phyloP scores from a whole-genome alignment of 1,140 invertebrate species.

The Heliconius congener region DNA sequence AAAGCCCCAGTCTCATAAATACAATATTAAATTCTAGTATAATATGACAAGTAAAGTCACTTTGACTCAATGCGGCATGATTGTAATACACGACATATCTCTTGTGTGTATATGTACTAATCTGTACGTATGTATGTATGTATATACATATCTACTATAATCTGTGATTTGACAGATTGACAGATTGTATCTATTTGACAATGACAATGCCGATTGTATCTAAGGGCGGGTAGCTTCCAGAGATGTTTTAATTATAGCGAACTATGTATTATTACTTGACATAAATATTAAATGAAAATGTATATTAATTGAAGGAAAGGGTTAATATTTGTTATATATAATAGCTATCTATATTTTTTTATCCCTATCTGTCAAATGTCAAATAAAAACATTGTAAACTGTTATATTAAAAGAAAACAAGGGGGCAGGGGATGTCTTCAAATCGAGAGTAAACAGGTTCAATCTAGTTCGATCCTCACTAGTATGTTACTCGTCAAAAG shows the following conservation, averaged over 20 bases:
- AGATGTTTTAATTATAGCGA: background rate
- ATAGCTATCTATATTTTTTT: too few species aligned
- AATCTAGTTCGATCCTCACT: too few species aligned
- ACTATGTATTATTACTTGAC: background rate
- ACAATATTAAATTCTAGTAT: background rate
- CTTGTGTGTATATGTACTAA: background rate
- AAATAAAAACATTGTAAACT: too few species aligned
- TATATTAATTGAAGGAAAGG: too few species aligned
- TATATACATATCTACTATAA: background rate
- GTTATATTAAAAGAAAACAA: too few species aligned
- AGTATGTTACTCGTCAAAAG: too few species aligned
- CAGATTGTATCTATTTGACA: conserved; percentile 11
- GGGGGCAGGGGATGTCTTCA: too few species aligned
- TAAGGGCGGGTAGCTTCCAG: background rate
- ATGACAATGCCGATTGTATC: background rate
- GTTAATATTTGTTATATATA: too few species aligned
- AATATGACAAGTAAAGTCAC: background rate
- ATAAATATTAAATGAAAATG: too few species aligned
- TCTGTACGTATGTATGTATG: background rate
- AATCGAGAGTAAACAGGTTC: too few species aligned
- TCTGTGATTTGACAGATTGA: conserved; percentile 1
- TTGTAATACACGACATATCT: background rate
- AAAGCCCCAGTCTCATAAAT: background rate
- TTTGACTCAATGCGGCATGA: background rate
- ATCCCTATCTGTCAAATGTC: too few species aligned